These are phyloP conservation scores for Sinocyclocheilus maitianheensis DNA, from an alignment of 2,113 vertebrate genomes.

Conservation along the genomic window DNA sequence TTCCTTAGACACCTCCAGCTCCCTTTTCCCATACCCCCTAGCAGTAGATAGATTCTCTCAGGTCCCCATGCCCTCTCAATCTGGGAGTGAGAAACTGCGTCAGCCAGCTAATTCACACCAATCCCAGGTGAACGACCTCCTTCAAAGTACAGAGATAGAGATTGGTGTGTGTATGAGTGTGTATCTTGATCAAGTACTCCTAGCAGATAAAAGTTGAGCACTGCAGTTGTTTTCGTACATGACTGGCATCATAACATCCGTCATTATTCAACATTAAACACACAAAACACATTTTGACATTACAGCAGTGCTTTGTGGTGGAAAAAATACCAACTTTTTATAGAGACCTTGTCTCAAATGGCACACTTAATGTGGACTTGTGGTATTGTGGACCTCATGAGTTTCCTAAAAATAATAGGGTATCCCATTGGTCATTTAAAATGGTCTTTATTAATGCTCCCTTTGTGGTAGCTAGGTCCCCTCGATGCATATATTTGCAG, in stretches of 20 bases:
- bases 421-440: not conserved
- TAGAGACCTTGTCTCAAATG: not conserved
- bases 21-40: slow-evolving; percentile 17
- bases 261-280: slow-evolving; percentile 62
- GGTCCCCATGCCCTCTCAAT: slow-evolving; percentile 16
- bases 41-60: slow-evolving; percentile 14
- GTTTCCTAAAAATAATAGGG: not conserved
- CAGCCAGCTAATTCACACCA: slow-evolving; percentile 53
- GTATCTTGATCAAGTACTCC: slow-evolving; percentile 6
- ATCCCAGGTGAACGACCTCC: slow-evolving; percentile 47
- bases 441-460: not conserved
- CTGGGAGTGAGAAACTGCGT: slow-evolving; percentile 37
- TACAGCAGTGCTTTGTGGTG: slow-evolving; percentile 58
- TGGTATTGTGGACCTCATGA: not conserved
- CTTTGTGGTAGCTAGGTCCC: not conserved
- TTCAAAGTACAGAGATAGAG: slow-evolving; percentile 39
- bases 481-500: not conserved
- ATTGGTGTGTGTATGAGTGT: slow-evolving; percentile 13
- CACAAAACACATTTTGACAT: slow-evolving; percentile 58
- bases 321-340: slow-evolving; percentile 46
- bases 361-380: not conserved
- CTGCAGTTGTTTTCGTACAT: slow-evolving; percentile 33
- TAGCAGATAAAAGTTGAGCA: slow-evolving; percentile 8
- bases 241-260: slow-evolving; percentile 61
- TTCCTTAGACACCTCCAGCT: slow-evolving; percentile 59